A percentile compares a stretch with the other conserved stretches of the same genome.
Conservation (phyloP, 2,888 invertebrate species). For the Drosophila buzzatii region DNA sequence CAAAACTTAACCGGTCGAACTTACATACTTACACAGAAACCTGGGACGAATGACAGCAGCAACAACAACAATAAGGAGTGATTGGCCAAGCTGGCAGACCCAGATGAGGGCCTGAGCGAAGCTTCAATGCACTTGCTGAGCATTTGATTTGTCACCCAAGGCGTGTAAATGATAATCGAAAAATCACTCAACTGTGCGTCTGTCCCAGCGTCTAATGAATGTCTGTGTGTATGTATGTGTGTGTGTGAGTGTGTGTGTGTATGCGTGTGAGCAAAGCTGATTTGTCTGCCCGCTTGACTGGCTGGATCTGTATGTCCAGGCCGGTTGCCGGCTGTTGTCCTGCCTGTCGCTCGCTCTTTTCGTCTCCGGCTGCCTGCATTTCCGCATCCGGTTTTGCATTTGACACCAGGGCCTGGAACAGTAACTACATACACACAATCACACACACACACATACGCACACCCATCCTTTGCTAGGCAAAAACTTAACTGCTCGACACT, state of each 20-base stretch:
- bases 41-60: slow-evolving; percentile 10
- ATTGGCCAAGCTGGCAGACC: slow-evolving; percentile 31
- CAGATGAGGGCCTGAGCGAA: slow-evolving; percentile 35
- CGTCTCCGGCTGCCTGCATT: slow-evolving; percentile 68
- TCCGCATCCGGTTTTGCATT: slow-evolving; percentile 81
- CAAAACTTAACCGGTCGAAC: slow-evolving; percentile 48
- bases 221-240: slow-evolving; percentile 12
- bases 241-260: slow-evolving; percentile 17
- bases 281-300: slow-evolving; percentile 76
- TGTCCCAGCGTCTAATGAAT: slow-evolving; percentile 27
- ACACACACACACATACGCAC: slow-evolving; percentile 15
- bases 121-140: slow-evolving; percentile 69
- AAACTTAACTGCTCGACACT: slow-evolving; percentile 78
- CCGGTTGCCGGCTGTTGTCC: slow-evolving; percentile 39
- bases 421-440: slow-evolving; percentile 58
- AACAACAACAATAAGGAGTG: slow-evolving; percentile 13
- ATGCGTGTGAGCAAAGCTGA: slow-evolving; percentile 63
- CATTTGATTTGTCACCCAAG: slow-evolving; percentile 81
- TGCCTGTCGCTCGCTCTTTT: slow-evolving; percentile 29
- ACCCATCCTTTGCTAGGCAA: slow-evolving; percentile 51
- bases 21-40: slow-evolving; percentile 8
- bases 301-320: slow-evolving; percentile 60
- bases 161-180: slow-evolving; percentile 81
- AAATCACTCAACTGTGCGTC: slow-evolving; percentile 78
- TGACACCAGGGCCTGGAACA: slow-evolving; percentile 62